Base-by-base conservation (phyloP, 2,797 vertebrate genomes). In the Margarornis squamiger region DNA sequence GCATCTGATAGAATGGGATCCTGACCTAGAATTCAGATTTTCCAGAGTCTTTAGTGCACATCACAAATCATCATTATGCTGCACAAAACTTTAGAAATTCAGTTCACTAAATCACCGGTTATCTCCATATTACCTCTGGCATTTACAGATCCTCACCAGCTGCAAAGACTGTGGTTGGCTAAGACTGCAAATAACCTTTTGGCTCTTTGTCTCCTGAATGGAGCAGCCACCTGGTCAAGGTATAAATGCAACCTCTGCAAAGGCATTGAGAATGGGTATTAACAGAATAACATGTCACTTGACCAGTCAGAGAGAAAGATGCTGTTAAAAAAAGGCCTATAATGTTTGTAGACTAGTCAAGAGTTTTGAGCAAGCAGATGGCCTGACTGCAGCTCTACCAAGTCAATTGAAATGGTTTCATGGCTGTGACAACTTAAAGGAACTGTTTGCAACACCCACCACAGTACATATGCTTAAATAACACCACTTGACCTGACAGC, bases 391-490 rank as follows among this genome's bases (percentile, higher is more conserved):
- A 85, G 45, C 63, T 46, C 77, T 92, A 67, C 80, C 30, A 63
- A 95, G 74, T 62, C 58, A 48, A 51, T 59, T 27, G 20, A 95
- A 94, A 87, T 21, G 57, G 93, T 95, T 97, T 93, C 71, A 63
- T 36, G 65, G n/a, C 59, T 92, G 80, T 63, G 84, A 89, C 59
- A 57, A 86, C 76, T 90, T 41, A 58, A 74, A 85, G 57, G 55
- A 95, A 89, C 59, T 95, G 78, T 92, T 91, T 94, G 59, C 88
- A 94, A 94, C 95, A 95, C 95, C 90, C 93, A 82, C 91, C 39
- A 46, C 14, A 23, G 27, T 71, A 76, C 96, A 96, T 95, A 96
- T 95, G 95, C 93, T 96, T 96, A 91, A 95, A 79, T 63, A 84
- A 78, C 88, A 94, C 41, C 59, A 84, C 66, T 63, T 95, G 92